Evolutionary conservation across 2,113 vertebrate species (phyloP).

Genomic region (Onychorhynchus coronatus): DNA sequence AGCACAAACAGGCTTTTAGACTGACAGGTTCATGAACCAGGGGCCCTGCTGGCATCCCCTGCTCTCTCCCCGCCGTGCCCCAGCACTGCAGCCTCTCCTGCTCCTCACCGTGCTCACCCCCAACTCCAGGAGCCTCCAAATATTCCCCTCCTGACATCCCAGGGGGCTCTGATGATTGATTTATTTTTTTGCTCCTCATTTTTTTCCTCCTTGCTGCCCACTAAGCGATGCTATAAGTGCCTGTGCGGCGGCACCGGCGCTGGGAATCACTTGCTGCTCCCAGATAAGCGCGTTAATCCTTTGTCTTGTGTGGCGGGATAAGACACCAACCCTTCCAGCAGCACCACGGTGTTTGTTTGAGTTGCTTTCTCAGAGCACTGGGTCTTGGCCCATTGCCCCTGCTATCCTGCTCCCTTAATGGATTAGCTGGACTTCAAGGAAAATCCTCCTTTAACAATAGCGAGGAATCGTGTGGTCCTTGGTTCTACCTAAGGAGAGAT

Average conservation of each 20-base stretch:
- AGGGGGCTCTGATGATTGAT: constrained; percentile 9
- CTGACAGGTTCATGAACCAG: constrained; percentile 55
- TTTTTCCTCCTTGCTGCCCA: neutral
- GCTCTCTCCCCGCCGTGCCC: neutral
- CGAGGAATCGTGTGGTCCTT: neutral
- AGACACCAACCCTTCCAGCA: neutral
- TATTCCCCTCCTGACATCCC: neutral
- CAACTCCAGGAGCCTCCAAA: neutral
- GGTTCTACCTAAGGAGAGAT: neutral
- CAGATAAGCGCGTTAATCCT: constrained; percentile 35
- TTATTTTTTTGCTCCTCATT: neutral
- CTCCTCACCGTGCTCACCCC: neutral
- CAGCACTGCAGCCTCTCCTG: neutral
- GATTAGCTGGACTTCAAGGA: constrained; percentile 53
- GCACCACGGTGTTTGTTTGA: neutral
- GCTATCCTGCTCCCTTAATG: constrained; percentile 14
- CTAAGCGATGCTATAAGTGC: neutral
- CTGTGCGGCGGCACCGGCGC: neutral
- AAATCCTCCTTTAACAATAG: constrained; percentile 39
- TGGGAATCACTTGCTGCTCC: constrained; percentile 34
- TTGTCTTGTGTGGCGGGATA: neutral
- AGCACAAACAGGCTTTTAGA: constrained; percentile 70
- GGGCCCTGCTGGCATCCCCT: neutral
- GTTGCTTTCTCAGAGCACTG: neutral
- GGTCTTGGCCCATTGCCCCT: constrained; percentile 18